phyloP scores from a whole-genome alignment of 1,140 invertebrate genomes.

The Rhizoglyphus robini region DNA sequence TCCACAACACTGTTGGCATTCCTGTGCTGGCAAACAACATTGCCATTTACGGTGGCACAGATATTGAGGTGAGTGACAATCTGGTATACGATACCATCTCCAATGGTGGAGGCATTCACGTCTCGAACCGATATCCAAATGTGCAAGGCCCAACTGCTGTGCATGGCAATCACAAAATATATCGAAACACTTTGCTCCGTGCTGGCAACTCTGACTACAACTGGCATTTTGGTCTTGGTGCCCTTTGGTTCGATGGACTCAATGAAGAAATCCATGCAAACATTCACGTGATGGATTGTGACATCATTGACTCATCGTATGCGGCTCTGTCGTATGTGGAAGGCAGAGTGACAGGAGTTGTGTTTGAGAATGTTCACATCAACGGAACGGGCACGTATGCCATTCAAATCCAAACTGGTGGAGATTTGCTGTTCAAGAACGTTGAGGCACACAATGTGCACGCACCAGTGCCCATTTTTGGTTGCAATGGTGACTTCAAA shows the following conservation, averaged over 20 bases:
- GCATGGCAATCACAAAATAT: neutral
- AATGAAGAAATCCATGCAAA: conserved; percentile 13
- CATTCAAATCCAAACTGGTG: neutral
- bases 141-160: neutral
- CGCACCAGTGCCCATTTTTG: neutral
- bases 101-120: too few species aligned
- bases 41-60: neutral
- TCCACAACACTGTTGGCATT: too few species aligned
- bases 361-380: neutral
- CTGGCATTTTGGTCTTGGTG: conserved; percentile 1
- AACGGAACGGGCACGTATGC: conserved; percentile 3
- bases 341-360: neutral
- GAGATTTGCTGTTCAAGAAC: neutral
- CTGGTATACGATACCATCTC: conserved; percentile 2
- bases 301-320: conserved; percentile 1
- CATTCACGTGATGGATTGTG: neutral
- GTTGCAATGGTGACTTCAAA: too few species aligned
- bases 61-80: neutral
- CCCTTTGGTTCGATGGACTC: neutral
- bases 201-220: neutral
- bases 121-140: neutral
- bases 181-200: conserved; percentile 1
- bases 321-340: neutral
- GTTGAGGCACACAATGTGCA: neutral
- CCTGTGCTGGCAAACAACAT: conserved; percentile 1